These are phyloP conservation scores for Lepus timidus DNA, from an alignment of 2,113 vertebrate species.

Conservation along the genomic window DNA sequence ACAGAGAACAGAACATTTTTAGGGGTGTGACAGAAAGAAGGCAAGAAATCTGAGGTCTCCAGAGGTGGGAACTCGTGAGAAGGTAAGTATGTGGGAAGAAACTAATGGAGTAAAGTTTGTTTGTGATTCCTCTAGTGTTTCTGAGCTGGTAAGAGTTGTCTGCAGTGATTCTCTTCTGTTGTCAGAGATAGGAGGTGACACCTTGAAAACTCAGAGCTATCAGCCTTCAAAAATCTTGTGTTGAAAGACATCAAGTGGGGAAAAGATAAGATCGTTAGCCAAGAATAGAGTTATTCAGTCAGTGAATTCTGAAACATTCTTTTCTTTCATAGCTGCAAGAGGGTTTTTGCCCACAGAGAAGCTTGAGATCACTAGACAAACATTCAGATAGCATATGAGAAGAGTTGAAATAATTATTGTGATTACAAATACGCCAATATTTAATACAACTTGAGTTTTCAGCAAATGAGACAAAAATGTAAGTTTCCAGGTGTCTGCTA, in stretches of 20 bases:
- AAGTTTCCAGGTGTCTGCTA: not conserved
- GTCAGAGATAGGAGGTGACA: too few relatives aligned
- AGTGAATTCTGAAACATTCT: not conserved
- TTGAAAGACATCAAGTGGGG: not conserved
- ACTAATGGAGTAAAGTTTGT: not conserved
- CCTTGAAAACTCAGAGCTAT: not conserved
- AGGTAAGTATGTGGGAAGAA: not conserved
- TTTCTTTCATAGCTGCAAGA: not conserved
- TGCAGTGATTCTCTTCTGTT: not conserved
- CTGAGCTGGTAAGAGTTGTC: not conserved
- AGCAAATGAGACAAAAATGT: not conserved
- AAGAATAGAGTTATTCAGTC: not conserved
- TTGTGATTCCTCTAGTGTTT: not conserved
- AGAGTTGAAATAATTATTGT: not conserved
- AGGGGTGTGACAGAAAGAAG: too few relatives aligned
- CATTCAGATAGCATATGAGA: not conserved
- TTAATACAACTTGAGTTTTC: not conserved
- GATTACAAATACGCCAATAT: rapidly evolving
- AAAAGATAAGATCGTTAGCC: not conserved
- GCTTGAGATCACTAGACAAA: not conserved
- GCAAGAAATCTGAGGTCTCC: not conserved
- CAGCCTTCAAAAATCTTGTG: not conserved
- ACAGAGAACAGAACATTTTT: not conserved
- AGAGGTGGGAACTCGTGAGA: not conserved
- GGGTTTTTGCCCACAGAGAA: not conserved